These are phyloP conservation scores for Oncorhynchus mykiss DNA, from an alignment of 2,113 vertebrate species.

Conservation along the genomic window DNA sequence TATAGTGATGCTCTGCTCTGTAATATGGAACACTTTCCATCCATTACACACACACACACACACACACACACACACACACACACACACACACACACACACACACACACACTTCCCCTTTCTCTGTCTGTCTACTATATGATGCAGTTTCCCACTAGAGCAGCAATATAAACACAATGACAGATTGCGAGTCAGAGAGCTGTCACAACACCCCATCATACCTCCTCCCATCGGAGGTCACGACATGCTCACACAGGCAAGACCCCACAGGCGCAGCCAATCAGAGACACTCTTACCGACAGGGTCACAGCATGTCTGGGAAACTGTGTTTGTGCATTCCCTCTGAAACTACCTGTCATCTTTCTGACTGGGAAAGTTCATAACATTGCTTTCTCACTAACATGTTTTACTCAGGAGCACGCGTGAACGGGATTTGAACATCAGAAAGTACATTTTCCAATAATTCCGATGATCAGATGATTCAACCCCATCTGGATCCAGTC, in stretches of 20 bases:
- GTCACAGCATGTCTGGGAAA: background rate
- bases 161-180: no score
- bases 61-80: background rate
- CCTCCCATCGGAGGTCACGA: no score
- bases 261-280: constrained; percentile 16
- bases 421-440: background rate
- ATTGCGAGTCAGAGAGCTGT: no score
- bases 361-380: background rate
- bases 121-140: background rate
- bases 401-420: background rate
- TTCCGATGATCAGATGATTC: background rate
- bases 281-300: background rate
- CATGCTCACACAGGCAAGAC: background rate
- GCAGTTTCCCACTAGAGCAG: background rate
- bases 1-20: no score
- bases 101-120: background rate
- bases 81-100: background rate
- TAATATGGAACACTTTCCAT: no score
- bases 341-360: background rate
- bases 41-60: no score
- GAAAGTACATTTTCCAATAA: background rate
- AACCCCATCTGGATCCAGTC: background rate
- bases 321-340: background rate
- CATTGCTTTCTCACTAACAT: background rate
- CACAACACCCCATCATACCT: no score